Conservation (phyloP, 30 jellyfish, hydroid and myxozoan species). For the Aurelia coerulea region DNA sequence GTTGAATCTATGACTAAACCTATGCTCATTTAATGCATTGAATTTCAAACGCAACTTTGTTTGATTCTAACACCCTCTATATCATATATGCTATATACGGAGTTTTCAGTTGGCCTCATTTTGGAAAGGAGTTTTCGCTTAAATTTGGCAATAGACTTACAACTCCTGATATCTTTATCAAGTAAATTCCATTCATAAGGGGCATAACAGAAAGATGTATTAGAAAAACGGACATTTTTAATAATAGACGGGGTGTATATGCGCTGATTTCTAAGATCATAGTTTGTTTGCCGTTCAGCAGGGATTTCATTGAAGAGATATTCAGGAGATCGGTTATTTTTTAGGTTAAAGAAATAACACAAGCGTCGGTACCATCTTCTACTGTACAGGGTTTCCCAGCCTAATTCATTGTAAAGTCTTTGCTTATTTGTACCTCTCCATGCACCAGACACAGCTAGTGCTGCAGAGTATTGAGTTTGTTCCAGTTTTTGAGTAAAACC, state of each 20-base stretch:
- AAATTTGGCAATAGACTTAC: conserved; percentile 7
- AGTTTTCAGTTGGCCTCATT: background rate
- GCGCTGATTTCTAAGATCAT: background rate
- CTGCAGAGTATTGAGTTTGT: background rate
- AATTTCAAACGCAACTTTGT: too few relatives aligned
- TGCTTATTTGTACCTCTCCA: conserved; percentile 55
- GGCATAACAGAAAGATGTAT: conserved; percentile 6
- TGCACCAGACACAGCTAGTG: conserved; percentile 42
- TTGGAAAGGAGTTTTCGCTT: conserved; percentile 1
- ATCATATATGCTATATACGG: background rate
- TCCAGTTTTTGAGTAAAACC: too few relatives aligned
- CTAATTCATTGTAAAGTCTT: conserved; percentile 46
- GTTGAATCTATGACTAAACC: too few relatives aligned
- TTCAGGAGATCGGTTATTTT: conserved; percentile 6
- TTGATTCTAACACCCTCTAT: background rate
- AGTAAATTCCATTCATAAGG: too few relatives aligned
- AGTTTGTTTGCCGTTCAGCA: background rate
- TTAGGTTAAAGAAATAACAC: background rate
- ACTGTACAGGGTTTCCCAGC: conserved; percentile 38
- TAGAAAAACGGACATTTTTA: conserved; percentile 23
- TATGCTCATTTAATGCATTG: too few relatives aligned
- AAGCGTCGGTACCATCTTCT: conserved; percentile 46
- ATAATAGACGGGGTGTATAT: conserved; percentile 8
- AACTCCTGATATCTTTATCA: background rate
- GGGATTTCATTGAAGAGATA: background rate